Percentiles rank a stretch among this genome's conserved stretches.
These are phyloP conservation scores for Leucoptera coffeella DNA, from an alignment of 2,888 invertebrate species.

Conservation along the genomic window DNA sequence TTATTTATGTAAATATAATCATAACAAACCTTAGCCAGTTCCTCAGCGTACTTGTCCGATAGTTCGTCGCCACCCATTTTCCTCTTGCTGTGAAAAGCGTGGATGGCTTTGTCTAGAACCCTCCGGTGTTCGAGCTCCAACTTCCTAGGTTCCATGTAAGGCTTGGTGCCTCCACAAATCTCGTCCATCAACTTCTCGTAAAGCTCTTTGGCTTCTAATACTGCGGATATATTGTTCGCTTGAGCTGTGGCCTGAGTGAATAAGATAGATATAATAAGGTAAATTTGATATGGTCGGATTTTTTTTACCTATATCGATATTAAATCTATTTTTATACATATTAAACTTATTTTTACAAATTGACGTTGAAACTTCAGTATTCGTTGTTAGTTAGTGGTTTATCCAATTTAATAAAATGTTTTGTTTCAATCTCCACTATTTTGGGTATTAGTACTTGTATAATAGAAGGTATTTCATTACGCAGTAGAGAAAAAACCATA, in stretches of 20 bases:
- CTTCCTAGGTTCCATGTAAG: slow-evolving; percentile 79
- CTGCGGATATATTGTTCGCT: slow-evolving; percentile 95
- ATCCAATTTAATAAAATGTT: no score
- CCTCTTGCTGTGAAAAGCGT: slow-evolving; percentile 69
- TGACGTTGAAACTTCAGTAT: no score
- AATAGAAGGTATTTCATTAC: no score
- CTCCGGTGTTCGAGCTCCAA: slow-evolving; percentile 79
- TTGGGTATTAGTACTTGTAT: no score
- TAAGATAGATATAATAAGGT: no score
- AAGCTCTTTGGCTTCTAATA: slow-evolving; percentile 85
- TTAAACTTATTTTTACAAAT: no score
- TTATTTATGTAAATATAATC: background rate
- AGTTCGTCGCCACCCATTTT: slow-evolving; percentile 99
- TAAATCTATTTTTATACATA: no score
- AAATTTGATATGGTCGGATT: no score
- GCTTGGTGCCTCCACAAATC: slow-evolving; percentile 86
- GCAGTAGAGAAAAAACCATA: no score
- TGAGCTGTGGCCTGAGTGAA: slow-evolving; percentile 85
- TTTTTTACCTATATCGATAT: no score
- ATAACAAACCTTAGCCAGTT: slow-evolving; percentile 59
- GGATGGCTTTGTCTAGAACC: slow-evolving; percentile 68
- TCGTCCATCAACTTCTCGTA: slow-evolving; percentile 90
- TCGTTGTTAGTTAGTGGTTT: no score
- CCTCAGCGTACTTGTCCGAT: slow-evolving; percentile 73
- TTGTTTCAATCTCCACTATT: no score